Evolutionary conservation across 2,888 invertebrate genomes (phyloP), one percentile per base, ranked within the genome.

Genomic region (Caradrina clavipalpis): DNA sequence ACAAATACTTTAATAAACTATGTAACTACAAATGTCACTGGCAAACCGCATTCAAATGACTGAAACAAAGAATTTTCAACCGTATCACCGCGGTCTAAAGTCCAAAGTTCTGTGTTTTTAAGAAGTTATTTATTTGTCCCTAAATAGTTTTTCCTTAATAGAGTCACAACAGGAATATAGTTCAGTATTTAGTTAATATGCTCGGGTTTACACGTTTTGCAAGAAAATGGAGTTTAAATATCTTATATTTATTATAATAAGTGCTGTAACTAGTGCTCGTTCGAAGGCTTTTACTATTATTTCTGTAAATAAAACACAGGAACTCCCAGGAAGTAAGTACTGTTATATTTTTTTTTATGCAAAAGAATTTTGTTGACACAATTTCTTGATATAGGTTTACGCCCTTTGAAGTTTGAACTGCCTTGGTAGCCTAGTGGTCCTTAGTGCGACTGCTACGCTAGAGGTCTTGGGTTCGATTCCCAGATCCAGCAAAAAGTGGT

Each of bases 91-190:
- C 0, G 5, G 2, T 19, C 19, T 35, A 66, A 45, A 47, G 64
- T 59, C 47, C 22, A 56, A 56, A 60, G 10, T 57, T 51, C 26
- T 2, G 17, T 2, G 13, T 2, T 54, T 53, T 26, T 3, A 11
- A 35, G 11, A 0, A 0, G 26, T 50, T 55, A 67, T 77, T 77
- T 56, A 54, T 59, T n/a, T 58, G 58, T 65, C 45, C 56, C 21
- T 10, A 47, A 66, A 56, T 53, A 56, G n/a, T 58, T 82, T 69
- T 78, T 79, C 82, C 78, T 69, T 59, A 69, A 60, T 35, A 19
- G 19, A 57, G 62, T 78, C 74, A 81, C 54, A 57, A 2, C 22
- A 57, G 35, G 51, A 57, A 53, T 31, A 2, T 51, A 35, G 60
- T 53, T 63, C 62, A 65, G 68, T 69, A 49, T 60, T 54, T 45